A percentile compares a stretch with the other conserved stretches of the same genome.
Conservation (phyloP, 2,888 invertebrate genomes). For the Pyrocoelia pectoralis region DNA sequence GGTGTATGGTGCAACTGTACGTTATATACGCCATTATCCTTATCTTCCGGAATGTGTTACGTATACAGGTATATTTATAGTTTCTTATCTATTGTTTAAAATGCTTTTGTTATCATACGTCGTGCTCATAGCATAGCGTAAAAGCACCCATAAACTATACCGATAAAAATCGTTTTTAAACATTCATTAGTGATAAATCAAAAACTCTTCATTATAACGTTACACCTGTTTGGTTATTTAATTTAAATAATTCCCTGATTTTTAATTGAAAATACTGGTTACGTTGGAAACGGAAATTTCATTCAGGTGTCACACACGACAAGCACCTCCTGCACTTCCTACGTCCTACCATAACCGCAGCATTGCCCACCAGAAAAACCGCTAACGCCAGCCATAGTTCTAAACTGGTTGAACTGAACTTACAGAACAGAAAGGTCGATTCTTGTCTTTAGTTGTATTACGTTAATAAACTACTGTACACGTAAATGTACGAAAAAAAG, state of each 20-base stretch:
- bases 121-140: too few species aligned
- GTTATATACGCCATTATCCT: too few species aligned
- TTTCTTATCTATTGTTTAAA: background rate
- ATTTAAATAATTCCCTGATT: background rate
- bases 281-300: constrained; percentile 21
- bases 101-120: background rate
- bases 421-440: constrained; percentile 15
- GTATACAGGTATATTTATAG: background rate
- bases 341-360: constrained; percentile 32
- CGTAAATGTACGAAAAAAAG: constrained; percentile 12
- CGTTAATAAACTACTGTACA: constrained; percentile 9
- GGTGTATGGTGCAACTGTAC: too few species aligned
- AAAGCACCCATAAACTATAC: too few species aligned
- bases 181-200: too few species aligned
- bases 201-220: too few species aligned
- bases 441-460: background rate
- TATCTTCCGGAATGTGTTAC: background rate
- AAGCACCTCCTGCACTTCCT: constrained; percentile 35
- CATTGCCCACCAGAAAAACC: constrained; percentile 20
- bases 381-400: constrained; percentile 27
- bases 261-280: background rate
- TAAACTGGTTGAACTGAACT: constrained; percentile 30
- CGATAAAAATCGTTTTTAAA: too few species aligned
- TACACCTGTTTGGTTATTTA: too few species aligned
- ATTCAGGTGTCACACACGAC: constrained; percentile 16